phyloP scores from a whole-genome alignment of 2,888 invertebrate species.

The Eilema griseolum region DNA sequence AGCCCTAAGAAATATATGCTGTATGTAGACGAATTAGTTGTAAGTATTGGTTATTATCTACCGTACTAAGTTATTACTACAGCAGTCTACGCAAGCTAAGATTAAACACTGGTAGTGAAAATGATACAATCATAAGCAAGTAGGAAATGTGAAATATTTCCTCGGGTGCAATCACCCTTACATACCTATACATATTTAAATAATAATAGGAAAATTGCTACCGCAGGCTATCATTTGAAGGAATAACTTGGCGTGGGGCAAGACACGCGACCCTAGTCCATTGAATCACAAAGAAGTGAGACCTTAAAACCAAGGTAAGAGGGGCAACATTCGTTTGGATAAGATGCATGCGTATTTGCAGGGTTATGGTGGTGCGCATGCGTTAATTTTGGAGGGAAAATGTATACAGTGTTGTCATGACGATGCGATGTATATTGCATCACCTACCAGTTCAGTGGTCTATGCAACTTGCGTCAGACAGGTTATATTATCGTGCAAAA shows the following conservation, averaged over 20 bases:
- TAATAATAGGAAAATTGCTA: conserved; percentile 80
- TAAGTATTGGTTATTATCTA: conserved; percentile 30
- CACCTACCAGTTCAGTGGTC: conserved; percentile 54
- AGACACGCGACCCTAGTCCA: conserved; percentile 66
- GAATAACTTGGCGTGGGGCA: conserved; percentile 66
- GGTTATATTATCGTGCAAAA: conserved; percentile 50
- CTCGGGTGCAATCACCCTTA: conserved; percentile 50
- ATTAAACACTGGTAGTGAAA: conserved; percentile 55
- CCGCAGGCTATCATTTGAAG: conserved; percentile 73
- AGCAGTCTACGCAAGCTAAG: conserved; percentile 23
- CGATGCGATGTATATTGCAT: conserved; percentile 67
- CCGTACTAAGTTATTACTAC: conserved; percentile 47
- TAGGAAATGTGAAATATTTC: conserved; percentile 71
- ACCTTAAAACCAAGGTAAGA: conserved; percentile 39
- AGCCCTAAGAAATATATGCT: conserved; percentile 25
- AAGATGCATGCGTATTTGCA: conserved; percentile 25
- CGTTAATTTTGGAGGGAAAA: conserved; percentile 84
- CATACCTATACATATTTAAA: conserved; percentile 61
- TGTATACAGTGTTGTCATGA: conserved; percentile 79
- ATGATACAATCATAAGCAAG: conserved; percentile 57
- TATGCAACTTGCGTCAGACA: conserved; percentile 54
- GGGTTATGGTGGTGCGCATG: conserved; percentile 70
- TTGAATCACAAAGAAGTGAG: conserved; percentile 25
- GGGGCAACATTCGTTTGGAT: conserved; percentile 52
- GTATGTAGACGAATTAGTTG: conserved; percentile 19